Evolutionary conservation across 2,888 invertebrate genomes (phyloP).

Genomic region (Drosophila mayaguana): DNA sequence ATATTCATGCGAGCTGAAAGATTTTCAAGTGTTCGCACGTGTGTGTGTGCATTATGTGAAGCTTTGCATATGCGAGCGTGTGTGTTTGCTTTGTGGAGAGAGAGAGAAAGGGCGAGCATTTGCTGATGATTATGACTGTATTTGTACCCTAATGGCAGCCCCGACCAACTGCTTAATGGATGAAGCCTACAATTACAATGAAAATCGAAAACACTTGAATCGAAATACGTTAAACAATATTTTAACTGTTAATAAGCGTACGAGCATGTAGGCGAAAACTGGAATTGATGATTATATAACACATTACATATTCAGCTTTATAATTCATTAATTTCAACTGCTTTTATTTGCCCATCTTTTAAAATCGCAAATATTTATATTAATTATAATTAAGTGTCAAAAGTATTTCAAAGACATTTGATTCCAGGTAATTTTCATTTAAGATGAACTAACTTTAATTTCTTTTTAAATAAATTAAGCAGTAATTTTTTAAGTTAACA

Average conservation of each 20-base stretch:
- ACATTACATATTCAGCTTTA: not conserved
- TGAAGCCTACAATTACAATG: conserved; percentile 11
- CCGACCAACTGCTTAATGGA: conserved; percentile 26
- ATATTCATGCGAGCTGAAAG: conserved; percentile 70
- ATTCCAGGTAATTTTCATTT: too few relatives aligned
- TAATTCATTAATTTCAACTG: too few relatives aligned
- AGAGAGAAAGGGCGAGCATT: not conserved
- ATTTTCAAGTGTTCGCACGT: conserved; percentile 73
- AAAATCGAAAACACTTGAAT: not conserved
- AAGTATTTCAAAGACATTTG: too few relatives aligned
- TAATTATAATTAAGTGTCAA: too few relatives aligned
- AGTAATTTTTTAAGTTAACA: too few relatives aligned
- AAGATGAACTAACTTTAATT: too few relatives aligned
- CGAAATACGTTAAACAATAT: not conserved
- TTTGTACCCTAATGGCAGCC: conserved; percentile 39
- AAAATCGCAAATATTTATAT: too few relatives aligned
- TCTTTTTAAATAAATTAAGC: too few relatives aligned
- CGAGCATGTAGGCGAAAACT: too few relatives aligned
- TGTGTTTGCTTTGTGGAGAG: conserved; percentile 23
- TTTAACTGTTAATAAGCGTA: not conserved
- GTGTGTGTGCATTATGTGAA: conserved; percentile 53
- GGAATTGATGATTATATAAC: not conserved
- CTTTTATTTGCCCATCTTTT: too few relatives aligned
- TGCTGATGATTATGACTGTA: conserved; percentile 31
- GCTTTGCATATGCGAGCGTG: not conserved